These are phyloP conservation scores for Danio albolineatus DNA, from an alignment of 2,797 vertebrate species.

Conservation along the genomic window DNA sequence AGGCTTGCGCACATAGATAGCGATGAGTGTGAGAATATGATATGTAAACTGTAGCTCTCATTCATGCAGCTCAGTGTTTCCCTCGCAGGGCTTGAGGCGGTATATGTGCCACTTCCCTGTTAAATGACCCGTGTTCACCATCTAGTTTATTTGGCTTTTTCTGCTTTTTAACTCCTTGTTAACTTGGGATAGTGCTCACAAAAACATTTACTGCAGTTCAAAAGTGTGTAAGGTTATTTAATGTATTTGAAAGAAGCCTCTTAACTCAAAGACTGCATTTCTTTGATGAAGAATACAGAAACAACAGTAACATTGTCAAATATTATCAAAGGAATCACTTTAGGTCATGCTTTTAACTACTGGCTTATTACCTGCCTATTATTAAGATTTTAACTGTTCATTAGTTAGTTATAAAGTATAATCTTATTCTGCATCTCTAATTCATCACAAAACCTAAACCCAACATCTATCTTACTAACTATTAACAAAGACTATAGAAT, in stretches of 20 bases:
- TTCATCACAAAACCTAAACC: too few relatives aligned
- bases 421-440: too few relatives aligned
- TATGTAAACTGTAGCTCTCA: not conserved
- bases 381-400: too few relatives aligned
- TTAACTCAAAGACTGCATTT: not conserved
- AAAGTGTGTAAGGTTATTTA: not conserved
- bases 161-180: slow-evolving; percentile 21
- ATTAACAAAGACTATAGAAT: too few relatives aligned
- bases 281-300: not conserved
- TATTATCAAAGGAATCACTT: too few relatives aligned
- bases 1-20: not conserved
- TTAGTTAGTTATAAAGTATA: too few relatives aligned
- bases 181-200: not conserved
- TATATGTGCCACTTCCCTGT: slow-evolving; percentile 8
- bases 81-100: not conserved
- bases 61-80: not conserved
- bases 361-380: too few relatives aligned
- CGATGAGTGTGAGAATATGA: slow-evolving; percentile 5
- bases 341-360: too few relatives aligned
- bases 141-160: slow-evolving; percentile 16
- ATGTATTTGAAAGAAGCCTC: not conserved
- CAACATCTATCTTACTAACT: too few relatives aligned
- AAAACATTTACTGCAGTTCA: not conserved
- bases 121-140: slow-evolving; percentile 27
- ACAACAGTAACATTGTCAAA: too few relatives aligned